Conservation (phyloP, 1,140 invertebrate genomes). For the Heliconius melpomene region DNA sequence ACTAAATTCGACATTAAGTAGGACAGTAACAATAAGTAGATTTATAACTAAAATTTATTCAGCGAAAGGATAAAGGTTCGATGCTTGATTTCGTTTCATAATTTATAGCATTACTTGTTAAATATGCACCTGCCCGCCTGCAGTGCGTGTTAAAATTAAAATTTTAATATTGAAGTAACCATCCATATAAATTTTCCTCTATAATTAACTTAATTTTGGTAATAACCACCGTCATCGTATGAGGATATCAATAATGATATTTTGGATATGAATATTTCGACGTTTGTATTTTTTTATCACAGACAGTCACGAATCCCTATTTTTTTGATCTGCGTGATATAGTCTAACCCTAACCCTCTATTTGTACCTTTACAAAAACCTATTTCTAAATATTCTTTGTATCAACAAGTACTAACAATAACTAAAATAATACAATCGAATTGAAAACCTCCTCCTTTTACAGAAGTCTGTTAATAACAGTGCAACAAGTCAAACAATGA, state of each 20-base stretch:
- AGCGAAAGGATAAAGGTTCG: conserved; percentile 4
- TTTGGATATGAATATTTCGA: neutral
- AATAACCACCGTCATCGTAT: neutral
- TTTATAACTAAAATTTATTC: neutral
- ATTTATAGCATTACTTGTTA: conserved; percentile 9
- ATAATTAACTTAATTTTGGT: neutral
- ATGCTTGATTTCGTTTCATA: conserved; percentile 1
- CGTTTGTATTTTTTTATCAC: neutral
- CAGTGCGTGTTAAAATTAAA: conserved; percentile 4
- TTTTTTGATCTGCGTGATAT: neutral
- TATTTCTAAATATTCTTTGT: too few relatives aligned
- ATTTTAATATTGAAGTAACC: neutral
- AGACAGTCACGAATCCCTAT: neutral
- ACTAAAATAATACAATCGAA: neutral
- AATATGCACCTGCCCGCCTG: neutral
- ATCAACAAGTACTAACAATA: neutral
- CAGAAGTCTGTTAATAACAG: neutral
- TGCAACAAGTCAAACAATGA: neutral
- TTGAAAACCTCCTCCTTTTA: too few relatives aligned
- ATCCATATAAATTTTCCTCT: neutral
- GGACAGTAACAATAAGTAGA: neutral
- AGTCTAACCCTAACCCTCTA: too few relatives aligned
- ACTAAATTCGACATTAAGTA: neutral
- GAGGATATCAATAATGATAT: neutral
- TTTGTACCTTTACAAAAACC: too few relatives aligned